Conservation (phyloP, 2,888 invertebrate genomes). For the Digitonthophagus gazella region DNA sequence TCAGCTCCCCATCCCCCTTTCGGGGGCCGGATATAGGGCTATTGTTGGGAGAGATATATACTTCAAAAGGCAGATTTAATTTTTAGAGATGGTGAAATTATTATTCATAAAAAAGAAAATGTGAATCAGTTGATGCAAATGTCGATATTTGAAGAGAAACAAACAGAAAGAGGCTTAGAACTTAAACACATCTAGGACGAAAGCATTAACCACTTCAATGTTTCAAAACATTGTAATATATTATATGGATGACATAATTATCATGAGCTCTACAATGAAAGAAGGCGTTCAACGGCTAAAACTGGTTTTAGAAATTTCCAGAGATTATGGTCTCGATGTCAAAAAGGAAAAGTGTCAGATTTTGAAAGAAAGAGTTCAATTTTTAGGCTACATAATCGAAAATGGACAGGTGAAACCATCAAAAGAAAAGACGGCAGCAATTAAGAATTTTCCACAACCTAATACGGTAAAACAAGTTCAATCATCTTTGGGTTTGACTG, state of each 20-base stretch:
- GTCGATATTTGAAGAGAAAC: too few species aligned
- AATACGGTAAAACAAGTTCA: not conserved
- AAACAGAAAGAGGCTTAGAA: too few species aligned
- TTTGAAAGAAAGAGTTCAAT: slow-evolving; percentile 30
- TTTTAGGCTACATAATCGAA: not conserved
- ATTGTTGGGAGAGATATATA: too few species aligned
- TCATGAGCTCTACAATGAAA: slow-evolving; percentile 21
- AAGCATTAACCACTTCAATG: too few species aligned
- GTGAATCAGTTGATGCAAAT: too few species aligned
- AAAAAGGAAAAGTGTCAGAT: slow-evolving; percentile 46
- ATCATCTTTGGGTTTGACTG: not conserved
- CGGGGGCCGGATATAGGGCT: too few species aligned
- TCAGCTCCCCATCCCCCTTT: too few species aligned
- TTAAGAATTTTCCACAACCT: not conserved
- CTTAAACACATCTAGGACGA: too few species aligned
- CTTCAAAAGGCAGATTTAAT: too few species aligned
- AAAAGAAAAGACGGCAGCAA: not conserved
- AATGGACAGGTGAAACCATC: not conserved
- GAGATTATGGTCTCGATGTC: slow-evolving; percentile 35
- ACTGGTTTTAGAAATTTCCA: slow-evolving; percentile 30
- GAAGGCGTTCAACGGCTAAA: slow-evolving; percentile 35
- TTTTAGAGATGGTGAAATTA: too few species aligned
- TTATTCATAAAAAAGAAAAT: not conserved
- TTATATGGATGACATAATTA: not conserved
- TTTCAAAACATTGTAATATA: too few species aligned